phyloP scores from a whole-genome alignment of 2,888 invertebrate species.

The Erebia epiphron region DNA sequence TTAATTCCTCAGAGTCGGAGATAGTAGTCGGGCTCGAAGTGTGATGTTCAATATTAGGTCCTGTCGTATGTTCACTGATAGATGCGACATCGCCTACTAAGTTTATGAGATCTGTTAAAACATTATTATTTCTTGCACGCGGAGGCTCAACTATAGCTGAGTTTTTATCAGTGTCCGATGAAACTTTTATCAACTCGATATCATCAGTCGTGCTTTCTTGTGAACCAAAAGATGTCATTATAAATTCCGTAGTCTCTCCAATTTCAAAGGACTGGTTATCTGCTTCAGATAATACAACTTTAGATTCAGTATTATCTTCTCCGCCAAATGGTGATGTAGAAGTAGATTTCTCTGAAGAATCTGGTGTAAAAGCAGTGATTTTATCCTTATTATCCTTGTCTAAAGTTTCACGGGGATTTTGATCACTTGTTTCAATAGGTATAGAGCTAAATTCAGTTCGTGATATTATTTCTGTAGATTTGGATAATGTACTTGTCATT shows the following conservation, averaged over 20 bases:
- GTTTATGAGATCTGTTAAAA: constrained; percentile 68
- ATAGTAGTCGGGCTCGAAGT: constrained; percentile 52
- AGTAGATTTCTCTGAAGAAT: constrained; percentile 45
- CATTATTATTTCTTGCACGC: constrained; percentile 56
- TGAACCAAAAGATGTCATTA: constrained; percentile 62
- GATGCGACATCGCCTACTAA: constrained; percentile 76
- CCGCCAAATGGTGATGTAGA: constrained; percentile 51
- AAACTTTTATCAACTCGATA: constrained; percentile 69
- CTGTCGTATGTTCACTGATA: constrained; percentile 67
- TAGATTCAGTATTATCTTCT: constrained; percentile 57
- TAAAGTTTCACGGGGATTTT: constrained; percentile 66
- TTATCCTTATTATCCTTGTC: constrained; percentile 59
- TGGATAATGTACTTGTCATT: constrained; percentile 55
- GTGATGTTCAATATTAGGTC: constrained; percentile 44
- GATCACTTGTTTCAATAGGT: constrained; percentile 74
- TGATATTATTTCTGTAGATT: constrained; percentile 69
- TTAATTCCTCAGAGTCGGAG: constrained; percentile 72
- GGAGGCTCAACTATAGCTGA: constrained; percentile 62
- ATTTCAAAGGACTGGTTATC: constrained; percentile 60
- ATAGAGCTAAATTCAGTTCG: constrained; percentile 73
- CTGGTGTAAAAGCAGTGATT: constrained; percentile 51
- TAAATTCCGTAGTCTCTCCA: constrained; percentile 70
- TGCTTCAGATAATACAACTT: constrained; percentile 44
- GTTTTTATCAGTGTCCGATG: constrained; percentile 56
- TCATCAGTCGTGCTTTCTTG: constrained; percentile 66